Evolutionary conservation across 2,113 vertebrate genomes (phyloP).

Genomic region (Egretta garzetta): DNA sequence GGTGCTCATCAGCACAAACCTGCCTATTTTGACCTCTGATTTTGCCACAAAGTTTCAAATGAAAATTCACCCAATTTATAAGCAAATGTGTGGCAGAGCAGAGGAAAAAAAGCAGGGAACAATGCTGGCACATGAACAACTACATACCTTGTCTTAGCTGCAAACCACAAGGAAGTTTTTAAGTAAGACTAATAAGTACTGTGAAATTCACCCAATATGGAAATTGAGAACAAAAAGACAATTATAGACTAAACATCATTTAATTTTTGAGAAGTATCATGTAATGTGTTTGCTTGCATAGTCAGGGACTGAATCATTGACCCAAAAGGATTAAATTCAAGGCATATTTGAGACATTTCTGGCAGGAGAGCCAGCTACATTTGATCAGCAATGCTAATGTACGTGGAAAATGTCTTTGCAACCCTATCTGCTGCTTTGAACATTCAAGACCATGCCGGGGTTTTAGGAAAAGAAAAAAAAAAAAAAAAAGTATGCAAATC

Average conservation of each 20-base stretch:
- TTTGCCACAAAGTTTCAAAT: not conserved
- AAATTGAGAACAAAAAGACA: not conserved
- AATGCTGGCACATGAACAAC: not conserved
- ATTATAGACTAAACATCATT: not conserved
- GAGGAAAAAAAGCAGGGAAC: not conserved
- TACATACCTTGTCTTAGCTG: not conserved
- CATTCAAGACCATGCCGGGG: not conserved
- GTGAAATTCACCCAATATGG: not conserved
- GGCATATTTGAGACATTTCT: not conserved
- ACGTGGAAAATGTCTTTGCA: not conserved
- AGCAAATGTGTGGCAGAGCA: not conserved
- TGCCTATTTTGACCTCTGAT: not conserved
- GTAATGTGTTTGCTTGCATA: not conserved
- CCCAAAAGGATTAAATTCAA: constrained; percentile 2
- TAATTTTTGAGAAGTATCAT: not conserved
- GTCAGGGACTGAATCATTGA: not conserved
- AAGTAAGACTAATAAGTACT: not conserved
- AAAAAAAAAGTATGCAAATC: not conserved
- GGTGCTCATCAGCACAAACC: not conserved
- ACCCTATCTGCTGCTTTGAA: constrained; percentile 12
- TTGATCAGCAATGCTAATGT: constrained; percentile 23
- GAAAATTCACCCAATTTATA: not conserved
- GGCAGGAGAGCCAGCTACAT: not conserved
- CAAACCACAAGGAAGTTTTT: not conserved
- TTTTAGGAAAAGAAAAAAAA: not conserved